phyloP scores from a whole-genome alignment of 2,113 vertebrate genomes.

The Lathamus discolor region DNA sequence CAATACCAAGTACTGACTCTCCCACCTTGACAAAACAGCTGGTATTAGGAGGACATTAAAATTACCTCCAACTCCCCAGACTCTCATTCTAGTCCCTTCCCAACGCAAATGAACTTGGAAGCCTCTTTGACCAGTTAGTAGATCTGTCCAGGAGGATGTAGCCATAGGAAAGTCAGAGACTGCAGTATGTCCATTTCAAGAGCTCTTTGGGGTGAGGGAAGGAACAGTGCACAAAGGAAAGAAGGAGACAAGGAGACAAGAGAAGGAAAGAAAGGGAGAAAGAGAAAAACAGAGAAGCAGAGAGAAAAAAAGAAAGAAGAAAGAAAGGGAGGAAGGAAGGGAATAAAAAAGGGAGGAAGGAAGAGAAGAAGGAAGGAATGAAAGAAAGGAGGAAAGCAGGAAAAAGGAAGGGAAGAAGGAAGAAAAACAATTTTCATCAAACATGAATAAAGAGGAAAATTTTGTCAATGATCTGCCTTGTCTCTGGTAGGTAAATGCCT shows the following conservation, averaged over 20 bases:
- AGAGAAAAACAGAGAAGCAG: no score
- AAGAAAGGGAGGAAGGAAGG: neutral
- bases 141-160: neutral
- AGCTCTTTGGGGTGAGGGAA: neutral
- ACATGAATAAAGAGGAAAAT: neutral
- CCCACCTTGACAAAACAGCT: neutral
- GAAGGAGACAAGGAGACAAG: neutral
- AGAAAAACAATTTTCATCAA: neutral
- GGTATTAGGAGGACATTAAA: neutral
- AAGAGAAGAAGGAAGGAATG: neutral
- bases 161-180: neutral
- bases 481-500: neutral
- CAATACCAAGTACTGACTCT: neutral
- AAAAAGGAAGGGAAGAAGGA: rapidly evolving
- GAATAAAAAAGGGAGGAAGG: no score
- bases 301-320: neutral
- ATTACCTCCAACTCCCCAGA: neutral
- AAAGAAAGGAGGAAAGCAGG: no score
- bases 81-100: neutral
- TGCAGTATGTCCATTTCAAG: rapidly evolving
- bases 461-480: neutral
- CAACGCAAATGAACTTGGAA: neutral
- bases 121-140: neutral
- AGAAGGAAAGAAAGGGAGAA: neutral
- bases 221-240: neutral